Base-by-base conservation (phyloP, 2,888 invertebrate genomes). In the Pachydiplax longipennis region DNA sequence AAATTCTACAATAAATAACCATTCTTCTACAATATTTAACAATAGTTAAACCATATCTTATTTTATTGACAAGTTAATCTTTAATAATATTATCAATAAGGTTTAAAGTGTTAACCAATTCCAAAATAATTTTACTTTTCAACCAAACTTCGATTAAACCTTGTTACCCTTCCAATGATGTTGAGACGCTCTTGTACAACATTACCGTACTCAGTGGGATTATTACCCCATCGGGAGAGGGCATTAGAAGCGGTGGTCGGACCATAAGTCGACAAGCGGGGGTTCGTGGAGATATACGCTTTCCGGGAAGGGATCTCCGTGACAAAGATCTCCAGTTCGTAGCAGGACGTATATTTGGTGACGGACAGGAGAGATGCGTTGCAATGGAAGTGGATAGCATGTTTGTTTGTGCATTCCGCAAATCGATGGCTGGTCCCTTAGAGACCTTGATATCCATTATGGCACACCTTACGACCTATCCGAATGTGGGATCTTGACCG, bases 391-490 rank as follows among this genome's bases (percentile, higher is more conserved):
- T 35, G 44, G 44, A 44, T 37, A 37, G 37, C 37, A 37, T 8
- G 81, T 81, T 40, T 31, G 40, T 31, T 8, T 40, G 35, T 25
- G 35, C 81, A 81, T 40, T 35, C 81, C 8, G 40, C 22, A 81
- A 81, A 81, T 31, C 8, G 81, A 35, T 22, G 40, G 22, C 35
- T 18, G 61, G 37, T 61, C 40, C 18, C 87, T 37, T 25, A 22
- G 58, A 31, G 18, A 35, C 31, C 22, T 31, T 53, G 25, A 22
- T 61, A 87, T 65, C 18, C 87, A 31, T 37, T 22, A 58, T 22
- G 37, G 61, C 22, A 58, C 83, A 83, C 83, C 83, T 31, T 83
- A 31, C 73, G 73, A 73, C 65, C 87, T 35, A 87, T 61, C 87
- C 65, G 31, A 73, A 31, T 58, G 31, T 5, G 58, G 31, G 58